Conservation (phyloP, 2,888 invertebrate species). For the Drosophila meridionalis region DNA sequence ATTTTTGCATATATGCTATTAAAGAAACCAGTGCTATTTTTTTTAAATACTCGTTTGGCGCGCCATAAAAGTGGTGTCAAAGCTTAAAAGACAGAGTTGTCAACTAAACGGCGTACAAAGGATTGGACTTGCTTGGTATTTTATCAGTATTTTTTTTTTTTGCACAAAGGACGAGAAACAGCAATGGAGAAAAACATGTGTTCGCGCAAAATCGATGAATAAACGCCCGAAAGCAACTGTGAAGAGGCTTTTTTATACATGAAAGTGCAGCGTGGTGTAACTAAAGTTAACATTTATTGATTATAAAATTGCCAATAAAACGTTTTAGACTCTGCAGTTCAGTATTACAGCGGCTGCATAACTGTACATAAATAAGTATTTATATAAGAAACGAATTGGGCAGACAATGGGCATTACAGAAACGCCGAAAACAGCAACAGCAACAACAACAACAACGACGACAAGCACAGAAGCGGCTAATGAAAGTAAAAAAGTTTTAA, state of each 20-base stretch:
- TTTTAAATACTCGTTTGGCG: slow-evolving; percentile 9
- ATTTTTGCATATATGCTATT: slow-evolving; percentile 6
- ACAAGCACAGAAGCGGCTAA: slow-evolving; percentile 59
- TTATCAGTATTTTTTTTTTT: slow-evolving; percentile 24
- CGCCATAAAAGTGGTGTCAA: slow-evolving; percentile 10
- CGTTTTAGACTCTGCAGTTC: background rate
- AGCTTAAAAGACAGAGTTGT: slow-evolving; percentile 36
- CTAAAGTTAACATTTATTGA: slow-evolving; percentile 36
- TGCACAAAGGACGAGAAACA: slow-evolving; percentile 39
- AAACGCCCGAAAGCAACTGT: slow-evolving; percentile 38
- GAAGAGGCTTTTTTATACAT: slow-evolving; percentile 15
- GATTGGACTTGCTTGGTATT: slow-evolving; percentile 28
- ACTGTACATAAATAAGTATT: slow-evolving; percentile 8
- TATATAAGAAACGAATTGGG: slow-evolving; percentile 6
- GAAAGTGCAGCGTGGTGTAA: slow-evolving; percentile 19
- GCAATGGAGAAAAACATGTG: slow-evolving; percentile 58
- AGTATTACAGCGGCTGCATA: background rate
- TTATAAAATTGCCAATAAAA: slow-evolving; percentile 1
- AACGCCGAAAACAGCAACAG: slow-evolving; percentile 61
- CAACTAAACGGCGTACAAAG: slow-evolving; percentile 14
- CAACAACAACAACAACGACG: slow-evolving; percentile 44
- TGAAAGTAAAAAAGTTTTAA: slow-evolving; percentile 79
- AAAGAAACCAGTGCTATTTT: background rate
- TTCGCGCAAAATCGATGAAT: slow-evolving; percentile 77
- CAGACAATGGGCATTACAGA: slow-evolving; percentile 80